A percentile compares a stretch with the other conserved stretches of the same genome.
These are phyloP conservation scores for Phenacoccus solenopsis DNA, from an alignment of 1,140 invertebrate genomes.

Conservation along the genomic window DNA sequence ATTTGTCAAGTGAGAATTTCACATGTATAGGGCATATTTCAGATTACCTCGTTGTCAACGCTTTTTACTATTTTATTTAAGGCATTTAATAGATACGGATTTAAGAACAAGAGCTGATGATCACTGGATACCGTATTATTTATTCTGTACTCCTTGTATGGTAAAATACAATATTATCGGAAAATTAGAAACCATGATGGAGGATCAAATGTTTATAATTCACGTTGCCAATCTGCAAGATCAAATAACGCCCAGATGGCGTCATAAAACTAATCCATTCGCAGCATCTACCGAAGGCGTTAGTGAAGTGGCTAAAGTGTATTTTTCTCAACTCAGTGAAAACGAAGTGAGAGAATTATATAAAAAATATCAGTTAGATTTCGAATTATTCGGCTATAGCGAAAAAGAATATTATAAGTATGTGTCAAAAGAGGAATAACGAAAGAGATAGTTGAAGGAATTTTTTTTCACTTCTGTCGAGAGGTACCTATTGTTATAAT, in stretches of 20 bases:
- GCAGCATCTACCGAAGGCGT: constrained; percentile 32
- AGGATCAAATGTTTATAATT: constrained; percentile 54
- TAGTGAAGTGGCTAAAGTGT: constrained; percentile 38
- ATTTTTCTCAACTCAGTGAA: constrained; percentile 47
- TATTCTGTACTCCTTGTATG: constrained; percentile 59
- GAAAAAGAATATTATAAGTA: constrained; percentile 37
- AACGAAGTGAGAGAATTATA: constrained; percentile 47
- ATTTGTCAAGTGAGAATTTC: constrained; percentile 46
- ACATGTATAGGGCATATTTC: constrained; percentile 30
- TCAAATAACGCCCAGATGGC: constrained; percentile 38
- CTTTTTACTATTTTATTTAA: constrained; percentile 33
- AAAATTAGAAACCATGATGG: constrained; percentile 53
- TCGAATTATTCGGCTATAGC: constrained; percentile 53
- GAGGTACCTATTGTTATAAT: too few relatives aligned
- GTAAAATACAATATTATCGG: constrained; percentile 45
- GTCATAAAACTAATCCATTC: constrained; percentile 39
- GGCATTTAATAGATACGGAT: constrained; percentile 30
- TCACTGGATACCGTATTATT: constrained; percentile 60
- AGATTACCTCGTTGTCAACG: constrained; percentile 23
- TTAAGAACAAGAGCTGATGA: constrained; percentile 37
- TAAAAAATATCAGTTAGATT: constrained; percentile 56
- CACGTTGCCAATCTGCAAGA: constrained; percentile 42
- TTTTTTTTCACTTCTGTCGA: too few relatives aligned
- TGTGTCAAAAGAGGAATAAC: too few relatives aligned
- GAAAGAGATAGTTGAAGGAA: too few relatives aligned